Percentiles rank a stretch among this genome's conserved stretches.
phyloP scores from a whole-genome alignment of 92 coral and sea anemone genomes.

The Epizoanthus scotinus region DNA sequence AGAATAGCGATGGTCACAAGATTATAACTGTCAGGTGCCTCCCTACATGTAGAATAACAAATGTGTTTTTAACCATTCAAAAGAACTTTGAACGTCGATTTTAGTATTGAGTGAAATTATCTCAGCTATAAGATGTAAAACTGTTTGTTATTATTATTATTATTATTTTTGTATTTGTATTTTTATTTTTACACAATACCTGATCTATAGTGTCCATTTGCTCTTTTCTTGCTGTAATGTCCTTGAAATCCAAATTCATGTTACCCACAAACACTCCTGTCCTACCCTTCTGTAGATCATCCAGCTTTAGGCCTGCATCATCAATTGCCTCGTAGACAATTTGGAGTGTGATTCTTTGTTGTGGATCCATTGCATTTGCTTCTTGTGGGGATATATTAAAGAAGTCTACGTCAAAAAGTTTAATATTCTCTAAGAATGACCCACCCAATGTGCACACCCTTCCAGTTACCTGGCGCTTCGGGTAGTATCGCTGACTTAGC shows the following conservation, averaged over 20 bases:
- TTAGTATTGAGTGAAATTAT: too few species aligned
- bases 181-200: too few species aligned
- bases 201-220: neutral
- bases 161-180: too few species aligned
- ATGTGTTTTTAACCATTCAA: too few species aligned
- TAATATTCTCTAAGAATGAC: constrained; percentile 44
- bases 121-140: too few species aligned
- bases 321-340: constrained; percentile 68
- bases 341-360: constrained; percentile 61
- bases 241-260: constrained; percentile 57
- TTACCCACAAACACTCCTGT: constrained; percentile 67
- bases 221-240: constrained; percentile 31
- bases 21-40: too few species aligned
- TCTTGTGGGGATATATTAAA: constrained; percentile 60
- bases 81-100: too few species aligned
- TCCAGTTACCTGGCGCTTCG: constrained; percentile 50
- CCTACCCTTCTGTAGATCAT: constrained; percentile 58
- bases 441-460: constrained; percentile 54
- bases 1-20: too few species aligned
- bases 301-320: constrained; percentile 60
- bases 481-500: constrained; percentile 26
- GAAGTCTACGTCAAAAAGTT: constrained; percentile 51
- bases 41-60: too few species aligned
- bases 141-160: too few species aligned
- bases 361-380: constrained; percentile 58